Percentiles rank a stretch among this genome's conserved stretches.
Conservation (phyloP, 2,113 vertebrate species). For the Spheniscus mendiculus region DNA sequence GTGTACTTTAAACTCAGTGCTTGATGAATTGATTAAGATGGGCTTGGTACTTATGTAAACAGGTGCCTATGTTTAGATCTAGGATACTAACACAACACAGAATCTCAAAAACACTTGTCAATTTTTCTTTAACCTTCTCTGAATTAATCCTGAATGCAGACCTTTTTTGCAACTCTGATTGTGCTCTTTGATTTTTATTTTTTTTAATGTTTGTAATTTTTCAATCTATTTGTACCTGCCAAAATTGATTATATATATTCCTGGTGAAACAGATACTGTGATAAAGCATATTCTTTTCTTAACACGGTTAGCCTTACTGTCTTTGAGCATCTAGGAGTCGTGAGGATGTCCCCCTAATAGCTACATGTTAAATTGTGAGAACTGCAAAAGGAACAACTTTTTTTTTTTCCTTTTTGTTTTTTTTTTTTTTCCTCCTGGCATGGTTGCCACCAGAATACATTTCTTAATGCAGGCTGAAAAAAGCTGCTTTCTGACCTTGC, state of each 20-base stretch:
- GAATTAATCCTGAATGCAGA: neutral
- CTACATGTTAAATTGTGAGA: neutral
- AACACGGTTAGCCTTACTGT: neutral
- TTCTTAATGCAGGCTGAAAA: neutral
- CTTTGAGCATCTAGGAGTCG: neutral
- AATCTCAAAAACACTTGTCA: neutral
- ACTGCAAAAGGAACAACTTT: neutral
- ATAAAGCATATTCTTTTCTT: neutral
- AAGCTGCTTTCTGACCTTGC: constrained; percentile 15
- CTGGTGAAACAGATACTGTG: neutral
- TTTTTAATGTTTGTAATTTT: neutral
- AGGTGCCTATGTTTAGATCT: neutral
- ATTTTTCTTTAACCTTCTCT: neutral
- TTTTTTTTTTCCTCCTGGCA: neutral
- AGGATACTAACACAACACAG: neutral
- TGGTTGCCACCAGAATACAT: neutral
- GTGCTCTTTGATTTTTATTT: neutral
- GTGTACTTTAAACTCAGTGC: neutral
- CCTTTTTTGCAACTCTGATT: neutral
- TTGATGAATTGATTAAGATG: neutral
- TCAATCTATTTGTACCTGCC: neutral
- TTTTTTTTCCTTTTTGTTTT: neutral
- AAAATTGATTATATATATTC: neutral
- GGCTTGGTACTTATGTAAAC: neutral
- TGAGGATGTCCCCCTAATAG: neutral